A percentile compares a stretch with the other conserved stretches of the same genome.
Evolutionary conservation across 2,113 vertebrate species (phyloP).

Genomic region (Indicator indicator): DNA sequence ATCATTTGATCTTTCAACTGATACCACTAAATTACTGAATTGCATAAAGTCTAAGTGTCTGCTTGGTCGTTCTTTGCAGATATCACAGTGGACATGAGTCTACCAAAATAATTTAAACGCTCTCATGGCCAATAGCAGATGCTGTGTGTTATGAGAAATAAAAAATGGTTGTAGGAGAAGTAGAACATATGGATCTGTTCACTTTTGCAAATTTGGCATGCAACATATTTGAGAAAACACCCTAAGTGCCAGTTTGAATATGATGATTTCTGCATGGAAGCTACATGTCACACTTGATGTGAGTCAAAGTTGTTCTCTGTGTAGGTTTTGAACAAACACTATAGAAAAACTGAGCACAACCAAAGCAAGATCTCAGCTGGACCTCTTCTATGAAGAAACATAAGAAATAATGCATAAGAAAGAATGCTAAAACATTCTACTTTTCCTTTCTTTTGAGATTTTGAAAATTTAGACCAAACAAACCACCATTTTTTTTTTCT

Average conservation of each 20-base stretch:
- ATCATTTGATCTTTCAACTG: neutral
- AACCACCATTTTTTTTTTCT: neutral
- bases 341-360: neutral
- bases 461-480: neutral
- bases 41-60: neutral
- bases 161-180: neutral
- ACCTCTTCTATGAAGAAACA: neutral
- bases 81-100: neutral
- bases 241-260: neutral
- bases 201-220: neutral
- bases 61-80: neutral
- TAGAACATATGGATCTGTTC: neutral
- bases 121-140: neutral
- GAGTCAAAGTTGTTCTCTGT: neutral
- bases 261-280: neutral
- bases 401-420: rapidly evolving
- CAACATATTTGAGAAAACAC: neutral
- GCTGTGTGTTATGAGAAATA: neutral
- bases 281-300: neutral
- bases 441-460: neutral
- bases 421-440: neutral
- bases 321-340: neutral
- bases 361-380: neutral
- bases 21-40: neutral
- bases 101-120: neutral